Base-by-base conservation (phyloP, 2,888 invertebrate species). In the Trichopoda pennipes region DNA sequence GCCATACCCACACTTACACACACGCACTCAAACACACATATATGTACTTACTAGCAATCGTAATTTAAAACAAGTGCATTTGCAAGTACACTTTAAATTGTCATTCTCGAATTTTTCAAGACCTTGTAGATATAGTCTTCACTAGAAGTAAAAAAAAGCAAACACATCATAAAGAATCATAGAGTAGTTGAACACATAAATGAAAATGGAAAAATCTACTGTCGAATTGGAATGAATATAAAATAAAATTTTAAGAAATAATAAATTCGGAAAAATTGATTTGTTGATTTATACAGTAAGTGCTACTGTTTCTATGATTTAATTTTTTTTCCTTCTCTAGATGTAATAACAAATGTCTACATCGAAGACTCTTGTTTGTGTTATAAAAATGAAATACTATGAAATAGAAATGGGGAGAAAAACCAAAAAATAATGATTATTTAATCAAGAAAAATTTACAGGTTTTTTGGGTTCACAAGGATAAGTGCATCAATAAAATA, bases 61-160 rank as follows among this genome's bases (percentile, higher is more conserved):
- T 51, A 80, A 80, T 75, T 80, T 80, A 64, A 74, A 80, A 75
- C 70, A 80, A 75, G 74, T 75, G 80, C 58, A 64, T 42, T 69
- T 75, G 56, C 51, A 75, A 80, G 74, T 38, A 63, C 74, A 70
- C 75, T 75, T 66, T 38, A 64, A 64, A 80, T 70, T 80, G 80
- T 80, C 68, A 75, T 75, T 64, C 63, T 69, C 35, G 69, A 19
- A 64, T 42, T 68, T 78, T 42, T 72, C 44, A 72, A 72, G 51
- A 78, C 64, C 70, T 58, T 72, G 51, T 51, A 38, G 2, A 70
- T 6, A 7, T 56, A 64, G 56, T 6, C 17, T 56, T 56, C 17
- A 58, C 19, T 8, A 49, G 28, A 28, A 51, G 38, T 70, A 55
- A 49, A 69, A 63, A 70, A 17, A 1, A 61, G 55, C 3, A 69